A percentile compares a stretch with the other conserved stretches of the same genome.
phyloP scores from a whole-genome alignment of 2,797 vertebrate species.

The Urophycis tenuis region DNA sequence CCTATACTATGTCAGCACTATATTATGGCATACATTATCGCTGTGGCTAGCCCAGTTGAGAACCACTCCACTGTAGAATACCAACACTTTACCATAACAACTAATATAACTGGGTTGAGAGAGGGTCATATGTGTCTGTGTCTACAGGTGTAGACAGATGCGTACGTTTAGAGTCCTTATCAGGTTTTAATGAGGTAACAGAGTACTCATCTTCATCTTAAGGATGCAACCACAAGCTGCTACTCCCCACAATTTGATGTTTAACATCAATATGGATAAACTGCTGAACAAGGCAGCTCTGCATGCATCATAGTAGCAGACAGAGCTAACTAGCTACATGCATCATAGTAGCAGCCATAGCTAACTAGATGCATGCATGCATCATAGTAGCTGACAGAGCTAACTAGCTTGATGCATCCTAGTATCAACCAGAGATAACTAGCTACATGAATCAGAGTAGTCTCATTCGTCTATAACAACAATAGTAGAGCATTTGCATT shows the following conservation, averaged over 20 bases:
- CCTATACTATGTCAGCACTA: too few relatives aligned
- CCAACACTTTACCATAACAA: too few relatives aligned
- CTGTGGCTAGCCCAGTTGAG: too few relatives aligned
- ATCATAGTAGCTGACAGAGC: too few relatives aligned
- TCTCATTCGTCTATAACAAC: background rate
- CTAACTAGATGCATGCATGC: background rate
- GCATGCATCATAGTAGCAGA: too few relatives aligned
- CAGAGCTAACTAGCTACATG: background rate
- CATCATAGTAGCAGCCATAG: background rate
- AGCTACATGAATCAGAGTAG: background rate
- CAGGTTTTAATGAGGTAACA: conserved; percentile 1
- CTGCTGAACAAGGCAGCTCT: background rate
- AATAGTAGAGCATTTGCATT: background rate
- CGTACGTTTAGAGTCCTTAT: background rate
- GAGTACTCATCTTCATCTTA: background rate
- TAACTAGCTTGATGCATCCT: too few relatives aligned
- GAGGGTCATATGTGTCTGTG: background rate
- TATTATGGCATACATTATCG: too few relatives aligned
- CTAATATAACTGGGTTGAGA: background rate
- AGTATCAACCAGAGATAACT: too few relatives aligned
- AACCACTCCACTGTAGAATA: background rate
- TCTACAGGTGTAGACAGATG: background rate
- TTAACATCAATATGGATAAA: background rate
- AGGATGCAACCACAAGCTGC: background rate
- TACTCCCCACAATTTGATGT: background rate